Percentiles rank a stretch among this genome's conserved stretches.
phyloP scores from a whole-genome alignment of 1,140 invertebrate species.

The Neodiprion virginianus region DNA sequence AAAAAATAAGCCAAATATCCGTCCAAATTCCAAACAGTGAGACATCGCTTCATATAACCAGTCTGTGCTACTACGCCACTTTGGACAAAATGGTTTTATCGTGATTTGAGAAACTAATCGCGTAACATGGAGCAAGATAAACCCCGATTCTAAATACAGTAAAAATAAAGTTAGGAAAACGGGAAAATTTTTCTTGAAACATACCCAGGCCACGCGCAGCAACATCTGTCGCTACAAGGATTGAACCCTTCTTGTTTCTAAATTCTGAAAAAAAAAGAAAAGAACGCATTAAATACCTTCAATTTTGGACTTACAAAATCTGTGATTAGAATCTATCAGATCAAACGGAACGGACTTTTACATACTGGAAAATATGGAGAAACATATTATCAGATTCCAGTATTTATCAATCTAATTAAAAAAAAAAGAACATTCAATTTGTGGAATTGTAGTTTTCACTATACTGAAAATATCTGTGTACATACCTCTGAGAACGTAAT shows the following conservation, averaged over 20 bases:
- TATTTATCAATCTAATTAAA: no score
- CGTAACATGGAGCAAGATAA: no score
- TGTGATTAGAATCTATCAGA: not conserved
- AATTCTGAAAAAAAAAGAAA: conserved; percentile 75
- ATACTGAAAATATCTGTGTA: no score
- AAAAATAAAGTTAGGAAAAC: not conserved
- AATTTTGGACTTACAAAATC: no score
- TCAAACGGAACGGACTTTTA: no score
- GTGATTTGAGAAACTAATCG: no score
- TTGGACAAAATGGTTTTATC: conserved; percentile 14
- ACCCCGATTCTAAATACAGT: no score
- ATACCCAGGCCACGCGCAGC: conserved; percentile 97
- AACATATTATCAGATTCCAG: no score
- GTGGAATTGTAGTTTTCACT: no score
- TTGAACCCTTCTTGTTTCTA: conserved; percentile 86
- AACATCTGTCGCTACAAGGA: conserved; percentile 98
- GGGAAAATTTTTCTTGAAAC: conserved; percentile 51
- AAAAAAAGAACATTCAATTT: no score
- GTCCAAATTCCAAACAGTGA: conserved; percentile 32
- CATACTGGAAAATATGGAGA: no score
- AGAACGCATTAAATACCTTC: not conserved
- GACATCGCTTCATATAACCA: conserved; percentile 62
- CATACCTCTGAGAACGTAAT: conserved; percentile 87
- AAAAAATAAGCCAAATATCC: no score
- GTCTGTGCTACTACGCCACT: conserved; percentile 63